Base-by-base conservation (phyloP, 2,888 invertebrate species). In the Julus scanicus region DNA sequence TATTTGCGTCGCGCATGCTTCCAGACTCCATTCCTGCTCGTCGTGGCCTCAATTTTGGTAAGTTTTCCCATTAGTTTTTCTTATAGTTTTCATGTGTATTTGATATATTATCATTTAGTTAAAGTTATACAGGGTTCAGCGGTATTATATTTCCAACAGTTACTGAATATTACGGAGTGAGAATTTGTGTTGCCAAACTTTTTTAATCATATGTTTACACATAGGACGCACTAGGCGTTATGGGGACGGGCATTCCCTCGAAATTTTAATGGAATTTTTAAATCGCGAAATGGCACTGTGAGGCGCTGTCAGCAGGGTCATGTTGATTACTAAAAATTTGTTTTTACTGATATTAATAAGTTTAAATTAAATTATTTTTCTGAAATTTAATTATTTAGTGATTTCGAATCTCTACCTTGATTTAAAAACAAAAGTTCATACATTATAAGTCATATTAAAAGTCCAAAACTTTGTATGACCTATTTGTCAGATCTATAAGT, bases 1-100 rank as follows among this genome's bases (percentile, higher is more conserved):
- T 71, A 71, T 29, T 71, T 71, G 71, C 71, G 71, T 71, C 71
- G 71, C 71, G 71, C 71, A 71, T 71, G 71, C 71, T 71, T 71
- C 71, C 29, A 29, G 71, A 71, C 9, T 71, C 20, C 29, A 4
- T 71, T 29, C 71, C 71, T 71, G 71, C 71, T 71, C 71, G 5
- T 71, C 71, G 71, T 71, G 71, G 29, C 71, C 71, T 20, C 71
- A 71, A 71, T 71, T 71, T 71, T 29, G 71, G 71, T 71, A 71
- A 71, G 71, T 71, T 71, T 29, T 71, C 20, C 29, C 8, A 29
- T 1, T 6, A 71, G 71, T 71, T 71, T 71, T 71, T 71, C 71
- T 29, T 20, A n/a, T 3, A 6, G 71, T 29, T 71, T 71, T 20
- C 29, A 9, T 29, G 13, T 71, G 71, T 8, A 29, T 29, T 29